phyloP scores from a whole-genome alignment of 23 tunicate genomes.

The Trididemnum clinides region DNA sequence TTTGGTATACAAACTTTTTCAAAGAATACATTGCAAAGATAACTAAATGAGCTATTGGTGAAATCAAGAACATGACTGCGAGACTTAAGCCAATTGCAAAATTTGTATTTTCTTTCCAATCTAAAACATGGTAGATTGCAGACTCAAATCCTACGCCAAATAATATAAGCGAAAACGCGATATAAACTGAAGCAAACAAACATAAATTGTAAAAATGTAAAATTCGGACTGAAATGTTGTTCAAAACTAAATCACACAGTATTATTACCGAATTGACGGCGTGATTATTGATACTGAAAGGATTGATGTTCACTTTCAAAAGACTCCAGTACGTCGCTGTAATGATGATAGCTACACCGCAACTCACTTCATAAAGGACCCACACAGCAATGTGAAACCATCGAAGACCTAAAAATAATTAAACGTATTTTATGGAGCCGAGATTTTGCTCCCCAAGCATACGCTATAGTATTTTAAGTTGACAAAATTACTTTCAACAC shows the following conservation, averaged over 20 bases:
- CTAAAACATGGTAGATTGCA: conserved; percentile 49
- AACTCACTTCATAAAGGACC: conserved; percentile 15
- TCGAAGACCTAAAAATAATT: conserved; percentile 20
- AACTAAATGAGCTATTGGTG: conserved; percentile 6
- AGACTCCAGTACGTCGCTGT: conserved; percentile 7
- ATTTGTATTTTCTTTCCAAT: conserved; percentile 18
- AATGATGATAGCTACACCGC: conserved; percentile 27
- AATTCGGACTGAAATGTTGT: conserved; percentile 18
- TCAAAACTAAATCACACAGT: conserved; percentile 10
- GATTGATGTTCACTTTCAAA: background rate
- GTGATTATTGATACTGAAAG: conserved; percentile 38
- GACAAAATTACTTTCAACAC: background rate
- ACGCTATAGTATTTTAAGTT: too few relatives aligned
- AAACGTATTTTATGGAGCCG: background rate
- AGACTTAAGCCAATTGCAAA: conserved; percentile 22
- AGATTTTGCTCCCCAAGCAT: background rate
- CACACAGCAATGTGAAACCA: conserved; percentile 50
- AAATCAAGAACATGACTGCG: background rate
- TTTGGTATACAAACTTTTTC: background rate
- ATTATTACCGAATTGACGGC: conserved; percentile 24
- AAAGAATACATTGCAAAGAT: conserved; percentile 20
- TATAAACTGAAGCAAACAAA: conserved; percentile 8
- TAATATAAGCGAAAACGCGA: conserved; percentile 27
- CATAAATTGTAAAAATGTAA: conserved; percentile 30
- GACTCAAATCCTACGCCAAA: conserved; percentile 20